Evolutionary conservation across 92 coral and sea anemone genomes (phyloP).

Genomic region (Virgularia gustaviana): DNA sequence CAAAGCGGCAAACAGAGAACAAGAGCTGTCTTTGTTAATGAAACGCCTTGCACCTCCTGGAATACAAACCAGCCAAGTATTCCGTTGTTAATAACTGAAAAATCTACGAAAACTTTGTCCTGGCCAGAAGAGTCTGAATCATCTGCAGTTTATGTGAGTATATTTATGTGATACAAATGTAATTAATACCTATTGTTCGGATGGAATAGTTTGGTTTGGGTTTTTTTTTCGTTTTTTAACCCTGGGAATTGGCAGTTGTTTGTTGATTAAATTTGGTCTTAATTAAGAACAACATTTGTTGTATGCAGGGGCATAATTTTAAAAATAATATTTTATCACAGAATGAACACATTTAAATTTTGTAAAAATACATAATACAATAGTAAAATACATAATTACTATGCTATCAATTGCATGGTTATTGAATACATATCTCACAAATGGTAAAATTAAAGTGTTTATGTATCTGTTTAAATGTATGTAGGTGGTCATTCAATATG

Average conservation of each 20-base stretch:
- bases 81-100: constrained; percentile 24
- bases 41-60: background rate
- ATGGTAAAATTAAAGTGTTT: background rate
- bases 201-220: no score
- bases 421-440: background rate
- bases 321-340: background rate
- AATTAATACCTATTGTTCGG: no score
- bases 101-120: constrained; percentile 31
- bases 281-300: background rate
- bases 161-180: no score
- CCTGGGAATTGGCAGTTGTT: no score
- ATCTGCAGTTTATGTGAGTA: constrained; percentile 43
- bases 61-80: constrained; percentile 9
- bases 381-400: constrained; percentile 2
- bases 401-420: background rate
- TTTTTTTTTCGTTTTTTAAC: no score
- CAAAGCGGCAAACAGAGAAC: constrained; percentile 5
- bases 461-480: background rate
- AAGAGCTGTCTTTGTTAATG: background rate
- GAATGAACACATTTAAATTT: background rate
- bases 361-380: background rate
- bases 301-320: background rate
- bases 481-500: constrained; percentile 17
- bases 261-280: no score
- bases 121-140: constrained; percentile 33